These are phyloP conservation scores for Tragelaphus strepsiceros DNA, from an alignment of 2,113 vertebrate genomes.

Conservation along the genomic window DNA sequence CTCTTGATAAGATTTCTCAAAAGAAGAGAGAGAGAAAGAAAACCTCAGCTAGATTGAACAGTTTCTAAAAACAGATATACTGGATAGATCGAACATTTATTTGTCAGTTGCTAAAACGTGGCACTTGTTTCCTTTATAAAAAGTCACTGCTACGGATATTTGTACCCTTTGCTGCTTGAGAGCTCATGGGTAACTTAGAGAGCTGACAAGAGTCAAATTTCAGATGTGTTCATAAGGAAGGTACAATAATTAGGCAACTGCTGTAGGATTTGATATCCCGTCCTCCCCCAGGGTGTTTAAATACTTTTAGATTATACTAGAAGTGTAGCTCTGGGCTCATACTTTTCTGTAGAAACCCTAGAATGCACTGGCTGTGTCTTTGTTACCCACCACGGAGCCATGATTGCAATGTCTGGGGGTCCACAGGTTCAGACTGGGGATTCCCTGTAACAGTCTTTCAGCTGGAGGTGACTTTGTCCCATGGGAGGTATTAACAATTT, in stretches of 20 bases:
- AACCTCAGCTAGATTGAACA: conserved; percentile 46
- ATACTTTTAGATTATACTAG: not conserved
- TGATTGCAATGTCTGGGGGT: not conserved
- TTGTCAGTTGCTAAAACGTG: not conserved
- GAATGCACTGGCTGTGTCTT: not conserved
- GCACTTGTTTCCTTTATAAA: not conserved
- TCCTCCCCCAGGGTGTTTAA: not conserved
- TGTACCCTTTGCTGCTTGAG: not conserved
- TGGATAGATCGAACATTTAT: not conserved
- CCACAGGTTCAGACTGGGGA: not conserved
- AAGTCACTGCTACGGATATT: not conserved
- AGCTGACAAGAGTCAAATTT: not conserved
- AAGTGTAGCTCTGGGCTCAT: not conserved
- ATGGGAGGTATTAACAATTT: not conserved
- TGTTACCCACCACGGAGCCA: not conserved
- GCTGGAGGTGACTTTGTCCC: not conserved
- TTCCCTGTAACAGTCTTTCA: not conserved
- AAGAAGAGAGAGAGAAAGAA: not conserved
- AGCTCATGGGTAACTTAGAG: not conserved
- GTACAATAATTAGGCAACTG: not conserved
- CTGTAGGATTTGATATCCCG: not conserved
- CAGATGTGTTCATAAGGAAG: not conserved
- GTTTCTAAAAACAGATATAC: conserved; percentile 49
- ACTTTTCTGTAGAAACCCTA: not conserved
- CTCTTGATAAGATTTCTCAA: conserved; percentile 58